These are phyloP conservation scores for Strix occidentalis DNA, from an alignment of 2,797 vertebrate genomes.

Conservation along the genomic window DNA sequence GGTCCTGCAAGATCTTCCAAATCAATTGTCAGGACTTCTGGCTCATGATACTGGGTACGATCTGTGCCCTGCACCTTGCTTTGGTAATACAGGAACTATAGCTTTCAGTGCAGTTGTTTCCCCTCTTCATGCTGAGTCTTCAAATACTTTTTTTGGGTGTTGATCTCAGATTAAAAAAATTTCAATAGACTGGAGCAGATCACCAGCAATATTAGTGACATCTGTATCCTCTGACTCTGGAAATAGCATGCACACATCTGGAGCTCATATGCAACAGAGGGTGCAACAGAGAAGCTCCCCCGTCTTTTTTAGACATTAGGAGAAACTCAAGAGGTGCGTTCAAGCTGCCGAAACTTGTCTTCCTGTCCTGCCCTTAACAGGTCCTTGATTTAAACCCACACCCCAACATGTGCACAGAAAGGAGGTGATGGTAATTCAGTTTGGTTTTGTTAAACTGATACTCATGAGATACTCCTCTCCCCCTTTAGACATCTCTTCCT, in stretches of 20 bases:
- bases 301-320: conserved; percentile 3
- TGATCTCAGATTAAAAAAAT: conserved; percentile 50
- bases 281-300: conserved; percentile 2
- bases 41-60: not conserved
- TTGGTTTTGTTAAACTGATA: not conserved
- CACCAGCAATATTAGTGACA: conserved; percentile 52
- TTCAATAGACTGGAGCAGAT: conserved; percentile 46
- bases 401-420: not conserved
- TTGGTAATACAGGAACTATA: not conserved
- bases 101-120: conserved; percentile 30
- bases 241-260: conserved; percentile 46
- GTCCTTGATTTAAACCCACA: not conserved
- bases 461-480: not conserved
- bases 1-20: not conserved
- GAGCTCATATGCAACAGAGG: conserved; percentile 53
- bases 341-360: not conserved
- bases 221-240: conserved; percentile 60
- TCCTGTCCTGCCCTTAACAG: not conserved
- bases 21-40: not conserved
- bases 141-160: conserved; percentile 53
- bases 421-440: not conserved
- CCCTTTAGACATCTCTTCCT: not conserved
- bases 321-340: conserved; percentile 17
- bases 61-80: conserved; percentile 17
- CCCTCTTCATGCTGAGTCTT: conserved; percentile 48